Base-by-base conservation (phyloP, 2,797 vertebrate genomes). In the Channa striata region DNA sequence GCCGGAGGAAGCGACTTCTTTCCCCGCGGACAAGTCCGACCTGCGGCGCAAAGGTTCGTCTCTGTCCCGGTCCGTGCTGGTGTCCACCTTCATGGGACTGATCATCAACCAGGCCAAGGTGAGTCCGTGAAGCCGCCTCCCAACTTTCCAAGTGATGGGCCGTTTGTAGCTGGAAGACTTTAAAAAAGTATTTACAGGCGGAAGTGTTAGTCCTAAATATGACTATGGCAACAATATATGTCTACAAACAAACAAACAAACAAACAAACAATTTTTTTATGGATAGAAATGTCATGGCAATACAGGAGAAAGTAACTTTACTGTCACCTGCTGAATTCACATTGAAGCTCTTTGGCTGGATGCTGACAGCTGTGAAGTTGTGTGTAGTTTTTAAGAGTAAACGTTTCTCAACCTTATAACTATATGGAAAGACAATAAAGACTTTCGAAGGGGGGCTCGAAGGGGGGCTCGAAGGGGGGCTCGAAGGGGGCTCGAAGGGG, bases 41-140 rank as follows among this genome's bases (percentile, higher is more conserved):
- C 47, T 74, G 77, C 82, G 76, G 50, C 72, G 93, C 44, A 94
- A 92, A 82, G 48, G 85, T 49, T 87, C 72, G 19, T 5, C 93
- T 5, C 82, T 96, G 76, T 95, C 75, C 74, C 93, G 95, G 17
- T 95, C 92, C 74, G 77, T 93, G 90, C 92, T 96, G 89, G 87
- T 92, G 76, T 93, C 93, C 36, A 85, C 93, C 3, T 95, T 96
- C 90, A 94, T 95, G 85, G 95, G 95, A 80, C 91, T 96, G 51
- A 94, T 96, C 85, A 94, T 96, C 92, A 95, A 95, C 93, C 95
- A 95, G 90, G 95, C 93, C 89, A 96, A 96, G 95, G 95, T 96
- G 92, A 81, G 91, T 81, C 56, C 66, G 7, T 5, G 6, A 13
- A 13, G 19, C 34, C 6, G 13, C n/a, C 6, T 13, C 50, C 9